Evolutionary conservation across 2,113 vertebrate species (phyloP).

Genomic region (Cynoglossus semilaevis): DNA sequence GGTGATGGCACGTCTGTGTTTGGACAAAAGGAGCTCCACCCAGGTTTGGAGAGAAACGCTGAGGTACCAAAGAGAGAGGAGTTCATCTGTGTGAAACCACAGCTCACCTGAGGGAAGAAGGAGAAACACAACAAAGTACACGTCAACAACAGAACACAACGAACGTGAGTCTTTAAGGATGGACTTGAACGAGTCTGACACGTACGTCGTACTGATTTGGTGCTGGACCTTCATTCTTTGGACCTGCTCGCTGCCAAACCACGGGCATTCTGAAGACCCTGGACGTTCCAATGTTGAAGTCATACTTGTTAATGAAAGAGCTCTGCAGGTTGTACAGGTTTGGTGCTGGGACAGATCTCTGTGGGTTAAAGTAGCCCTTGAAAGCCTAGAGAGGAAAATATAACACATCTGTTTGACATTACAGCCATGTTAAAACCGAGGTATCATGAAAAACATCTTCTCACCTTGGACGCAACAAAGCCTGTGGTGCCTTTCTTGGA

Average conservation of each 20-base stretch:
- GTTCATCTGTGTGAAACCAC: slow-evolving; percentile 53
- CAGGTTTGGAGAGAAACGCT: slow-evolving; percentile 74
- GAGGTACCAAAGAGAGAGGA: slow-evolving; percentile 58
- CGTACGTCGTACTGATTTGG: slow-evolving; percentile 81
- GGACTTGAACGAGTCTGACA: background rate
- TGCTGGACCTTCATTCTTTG: slow-evolving; percentile 69
- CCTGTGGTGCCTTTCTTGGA: slow-evolving; percentile 79
- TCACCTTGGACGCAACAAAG: slow-evolving; percentile 79
- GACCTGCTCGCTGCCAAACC: slow-evolving; percentile 44
- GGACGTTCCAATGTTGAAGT: slow-evolving; percentile 77
- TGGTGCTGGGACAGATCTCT: slow-evolving; percentile 70
- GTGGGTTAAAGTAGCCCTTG: slow-evolving; percentile 24
- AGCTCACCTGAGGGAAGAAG: slow-evolving; percentile 59
- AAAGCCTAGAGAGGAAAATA: slow-evolving; percentile 47
- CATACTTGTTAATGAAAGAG: slow-evolving; percentile 64
- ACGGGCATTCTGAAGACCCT: slow-evolving; percentile 78
- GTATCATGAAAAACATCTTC: background rate
- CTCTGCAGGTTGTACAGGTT: slow-evolving; percentile 73
- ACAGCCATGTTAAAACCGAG: no score
- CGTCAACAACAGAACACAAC: background rate
- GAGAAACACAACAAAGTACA: background rate
- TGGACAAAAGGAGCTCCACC: slow-evolving; percentile 25
- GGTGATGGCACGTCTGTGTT: slow-evolving; percentile 61
- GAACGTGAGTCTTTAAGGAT: background rate
- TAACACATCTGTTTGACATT: background rate